phyloP scores from a whole-genome alignment of 2,113 vertebrate species.

The Indicator indicator region DNA sequence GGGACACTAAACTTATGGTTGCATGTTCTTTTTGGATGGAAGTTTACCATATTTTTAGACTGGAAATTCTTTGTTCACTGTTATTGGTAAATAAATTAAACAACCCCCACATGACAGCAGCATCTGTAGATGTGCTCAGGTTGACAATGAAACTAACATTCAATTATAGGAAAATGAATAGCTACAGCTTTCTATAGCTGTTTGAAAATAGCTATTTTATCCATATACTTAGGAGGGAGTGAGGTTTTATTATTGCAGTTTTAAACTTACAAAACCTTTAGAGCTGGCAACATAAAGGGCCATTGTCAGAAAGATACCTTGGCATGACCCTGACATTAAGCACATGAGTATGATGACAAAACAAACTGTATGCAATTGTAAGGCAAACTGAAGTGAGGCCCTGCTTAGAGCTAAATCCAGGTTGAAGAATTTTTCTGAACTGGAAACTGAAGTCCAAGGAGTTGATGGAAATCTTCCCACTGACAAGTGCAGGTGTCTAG shows the following conservation, averaged over 20 bases:
- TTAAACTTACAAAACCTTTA: constrained; percentile 19
- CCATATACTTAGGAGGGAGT: not conserved
- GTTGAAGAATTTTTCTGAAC: not conserved
- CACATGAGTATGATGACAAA: not conserved
- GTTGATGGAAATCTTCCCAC: not conserved
- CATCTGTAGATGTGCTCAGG: constrained; percentile 39
- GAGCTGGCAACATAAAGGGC: constrained; percentile 4
- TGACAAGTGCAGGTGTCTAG: constrained; percentile 35
- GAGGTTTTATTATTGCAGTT: not conserved
- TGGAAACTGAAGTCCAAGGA: not conserved
- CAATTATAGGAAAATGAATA: constrained; percentile 55
- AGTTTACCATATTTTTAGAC: constrained; percentile 35
- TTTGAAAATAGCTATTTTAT: constrained; percentile 51
- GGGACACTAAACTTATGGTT: constrained; percentile 24
- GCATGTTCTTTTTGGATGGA: constrained; percentile 15
- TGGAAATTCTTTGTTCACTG: constrained; percentile 37
- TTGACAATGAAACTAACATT: constrained; percentile 41
- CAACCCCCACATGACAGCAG: not conserved
- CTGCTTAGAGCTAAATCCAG: not conserved
- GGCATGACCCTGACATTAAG: constrained; percentile 2
- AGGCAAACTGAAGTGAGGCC: not conserved
- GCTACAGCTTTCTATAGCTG: constrained; percentile 26
- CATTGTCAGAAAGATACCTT: constrained; percentile 16
- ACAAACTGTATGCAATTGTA: not conserved
- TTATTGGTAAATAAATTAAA: constrained; percentile 63